phyloP scores from a whole-genome alignment of 2,888 invertebrate species.

The Graphium colonna region DNA sequence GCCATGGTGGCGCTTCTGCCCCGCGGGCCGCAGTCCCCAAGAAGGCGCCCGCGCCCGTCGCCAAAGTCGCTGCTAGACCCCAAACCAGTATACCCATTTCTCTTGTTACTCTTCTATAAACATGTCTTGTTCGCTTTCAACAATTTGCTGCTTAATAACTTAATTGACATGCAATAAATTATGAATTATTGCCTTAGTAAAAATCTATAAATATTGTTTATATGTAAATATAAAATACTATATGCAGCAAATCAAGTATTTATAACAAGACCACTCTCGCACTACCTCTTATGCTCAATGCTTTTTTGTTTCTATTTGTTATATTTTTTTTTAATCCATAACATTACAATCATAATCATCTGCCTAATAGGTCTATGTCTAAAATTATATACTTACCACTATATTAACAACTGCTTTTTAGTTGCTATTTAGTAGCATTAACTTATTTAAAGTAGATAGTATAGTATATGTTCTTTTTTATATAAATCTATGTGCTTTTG shows the following conservation, averaged over 20 bases:
- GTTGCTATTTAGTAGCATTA: too few relatives aligned
- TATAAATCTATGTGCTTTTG: too few relatives aligned
- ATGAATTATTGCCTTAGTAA: not conserved
- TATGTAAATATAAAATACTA: not conserved
- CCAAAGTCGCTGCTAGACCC: conserved; percentile 80
- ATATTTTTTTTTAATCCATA: not conserved
- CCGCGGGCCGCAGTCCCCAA: conserved; percentile 73
- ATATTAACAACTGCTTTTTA: too few relatives aligned
- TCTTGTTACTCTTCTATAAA: too few relatives aligned
- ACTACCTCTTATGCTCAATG: not conserved
- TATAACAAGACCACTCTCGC: not conserved
- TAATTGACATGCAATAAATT: too few relatives aligned
- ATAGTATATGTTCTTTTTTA: too few relatives aligned
- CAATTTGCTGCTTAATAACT: conserved; percentile 9
- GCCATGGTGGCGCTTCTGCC: conserved; percentile 84
- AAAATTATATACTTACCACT: too few relatives aligned
- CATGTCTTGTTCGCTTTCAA: too few relatives aligned
- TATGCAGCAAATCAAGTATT: not conserved
- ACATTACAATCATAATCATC: not conserved
- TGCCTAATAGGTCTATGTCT: too few relatives aligned
- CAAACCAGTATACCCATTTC: conserved; percentile 68
- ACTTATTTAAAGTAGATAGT: too few relatives aligned
- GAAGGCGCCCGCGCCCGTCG: conserved; percentile 62
- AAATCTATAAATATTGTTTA: not conserved
- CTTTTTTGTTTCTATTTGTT: not conserved